These are phyloP conservation scores for Patella caerulea DNA, from an alignment of 2,888 invertebrate species.

Conservation along the genomic window DNA sequence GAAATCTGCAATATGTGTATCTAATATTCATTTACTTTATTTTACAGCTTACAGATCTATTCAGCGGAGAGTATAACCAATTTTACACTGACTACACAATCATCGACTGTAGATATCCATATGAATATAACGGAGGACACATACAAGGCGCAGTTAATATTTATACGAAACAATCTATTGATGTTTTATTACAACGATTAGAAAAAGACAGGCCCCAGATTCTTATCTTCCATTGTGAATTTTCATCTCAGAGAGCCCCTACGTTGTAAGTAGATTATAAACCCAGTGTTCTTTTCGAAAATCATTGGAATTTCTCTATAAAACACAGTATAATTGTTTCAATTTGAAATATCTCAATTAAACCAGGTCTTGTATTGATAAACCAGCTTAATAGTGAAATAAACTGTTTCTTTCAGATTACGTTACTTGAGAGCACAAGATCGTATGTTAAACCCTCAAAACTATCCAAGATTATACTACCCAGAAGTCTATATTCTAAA, in stretches of 20 bases:
- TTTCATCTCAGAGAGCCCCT: conserved; percentile 85
- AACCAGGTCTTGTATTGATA: neutral
- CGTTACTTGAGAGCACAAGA: conserved; percentile 87
- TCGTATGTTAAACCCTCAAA: conserved; percentile 82
- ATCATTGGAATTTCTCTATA: neutral
- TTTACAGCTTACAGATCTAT: conserved; percentile 71
- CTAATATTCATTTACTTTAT: no score
- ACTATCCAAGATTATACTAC: conserved; percentile 87
- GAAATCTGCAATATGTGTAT: no score
- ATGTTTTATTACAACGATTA: conserved; percentile 22
- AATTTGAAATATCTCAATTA: neutral
- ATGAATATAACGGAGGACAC: conserved; percentile 81
- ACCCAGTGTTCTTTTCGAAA: neutral
- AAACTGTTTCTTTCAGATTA: conserved; percentile 75
- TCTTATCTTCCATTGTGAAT: conserved; percentile 97
- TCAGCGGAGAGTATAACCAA: conserved; percentile 80
- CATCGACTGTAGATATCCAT: conserved; percentile 77
- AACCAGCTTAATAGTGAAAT: no score
- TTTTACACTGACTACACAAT: conserved; percentile 80
- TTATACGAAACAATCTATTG: conserved; percentile 84
- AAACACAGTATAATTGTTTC: neutral
- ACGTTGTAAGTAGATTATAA: conserved; percentile 81
- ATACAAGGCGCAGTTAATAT: conserved; percentile 78
- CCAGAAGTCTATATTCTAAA: conserved; percentile 93
- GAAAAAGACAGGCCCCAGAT: conserved; percentile 76